Percentiles rank a stretch among this genome's conserved stretches.
Evolutionary conservation across 2,113 vertebrate genomes (phyloP).

Genomic region (Morone chrysops): DNA sequence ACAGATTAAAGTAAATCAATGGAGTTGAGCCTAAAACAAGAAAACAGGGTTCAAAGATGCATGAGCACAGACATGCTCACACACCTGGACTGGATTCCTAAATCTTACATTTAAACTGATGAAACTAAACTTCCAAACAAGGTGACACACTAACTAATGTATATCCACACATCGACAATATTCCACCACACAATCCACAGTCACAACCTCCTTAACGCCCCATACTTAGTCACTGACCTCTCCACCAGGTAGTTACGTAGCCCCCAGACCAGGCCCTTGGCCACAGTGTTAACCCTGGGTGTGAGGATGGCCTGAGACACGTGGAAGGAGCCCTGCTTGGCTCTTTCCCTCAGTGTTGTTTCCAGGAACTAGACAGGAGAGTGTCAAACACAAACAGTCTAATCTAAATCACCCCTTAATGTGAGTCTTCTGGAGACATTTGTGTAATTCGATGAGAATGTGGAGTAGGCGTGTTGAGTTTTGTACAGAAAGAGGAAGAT

Average conservation of each 20-base stretch:
- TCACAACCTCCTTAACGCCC: neutral
- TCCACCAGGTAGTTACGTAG: conserved; percentile 94
- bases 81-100: neutral
- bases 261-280: conserved; percentile 89
- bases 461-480: too few relatives aligned
- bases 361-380: conserved; percentile 88
- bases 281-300: conserved; percentile 90
- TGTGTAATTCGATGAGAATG: neutral
- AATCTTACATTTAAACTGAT: neutral
- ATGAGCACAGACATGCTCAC: neutral
- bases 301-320: conserved; percentile 99
- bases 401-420: neutral
- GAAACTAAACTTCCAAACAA: neutral
- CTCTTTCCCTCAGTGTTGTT: conserved; percentile 90
- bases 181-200: neutral
- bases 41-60: neutral
- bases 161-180: neutral
- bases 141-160: neutral
- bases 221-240: conserved; percentile 80
- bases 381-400: neutral
- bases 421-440: neutral
- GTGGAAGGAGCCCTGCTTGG: conserved; percentile 89
- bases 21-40: neutral
- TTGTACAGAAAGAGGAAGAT: neutral
- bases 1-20: neutral